These are phyloP conservation scores for Dipodomys stephensi DNA, from an alignment of 2,113 vertebrate species.

Conservation along the genomic window DNA sequence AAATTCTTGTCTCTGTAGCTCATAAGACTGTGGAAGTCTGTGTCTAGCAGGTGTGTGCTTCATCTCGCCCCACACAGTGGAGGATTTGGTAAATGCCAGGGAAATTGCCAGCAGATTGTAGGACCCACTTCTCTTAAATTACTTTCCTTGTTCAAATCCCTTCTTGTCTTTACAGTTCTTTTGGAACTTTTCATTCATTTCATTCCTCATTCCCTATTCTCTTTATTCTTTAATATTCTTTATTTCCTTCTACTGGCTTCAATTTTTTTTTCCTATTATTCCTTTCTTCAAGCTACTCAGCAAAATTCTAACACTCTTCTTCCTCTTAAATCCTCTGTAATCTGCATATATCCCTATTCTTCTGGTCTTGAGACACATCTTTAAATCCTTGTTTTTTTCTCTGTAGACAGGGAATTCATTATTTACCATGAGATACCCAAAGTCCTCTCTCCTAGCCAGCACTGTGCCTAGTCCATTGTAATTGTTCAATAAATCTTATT, in stretches of 20 bases:
- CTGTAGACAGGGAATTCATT: background rate
- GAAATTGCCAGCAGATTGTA: background rate
- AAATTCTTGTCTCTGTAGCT: conserved; percentile 25
- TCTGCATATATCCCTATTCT: background rate
- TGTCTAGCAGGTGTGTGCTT: background rate
- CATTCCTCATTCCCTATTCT: background rate
- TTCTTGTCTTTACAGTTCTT: background rate
- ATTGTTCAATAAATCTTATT: background rate
- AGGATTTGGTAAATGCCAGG: background rate
- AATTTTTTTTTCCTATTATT: background rate
- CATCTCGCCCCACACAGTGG: background rate
- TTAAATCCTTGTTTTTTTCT: background rate
- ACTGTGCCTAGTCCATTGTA: background rate
- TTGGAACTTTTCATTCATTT: background rate
- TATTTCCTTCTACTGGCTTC: background rate
- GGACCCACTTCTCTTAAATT: background rate
- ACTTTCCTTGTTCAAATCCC: background rate
- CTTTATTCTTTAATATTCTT: background rate
- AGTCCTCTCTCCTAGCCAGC: background rate
- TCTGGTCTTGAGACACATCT: background rate
- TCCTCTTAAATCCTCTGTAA: background rate
- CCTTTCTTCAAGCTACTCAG: background rate
- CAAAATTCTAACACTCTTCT: background rate
- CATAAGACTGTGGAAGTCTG: background rate
- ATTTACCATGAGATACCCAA: background rate